Evolutionary conservation across 2,797 vertebrate species (phyloP).

Genomic region (Peromyscus eremicus): DNA sequence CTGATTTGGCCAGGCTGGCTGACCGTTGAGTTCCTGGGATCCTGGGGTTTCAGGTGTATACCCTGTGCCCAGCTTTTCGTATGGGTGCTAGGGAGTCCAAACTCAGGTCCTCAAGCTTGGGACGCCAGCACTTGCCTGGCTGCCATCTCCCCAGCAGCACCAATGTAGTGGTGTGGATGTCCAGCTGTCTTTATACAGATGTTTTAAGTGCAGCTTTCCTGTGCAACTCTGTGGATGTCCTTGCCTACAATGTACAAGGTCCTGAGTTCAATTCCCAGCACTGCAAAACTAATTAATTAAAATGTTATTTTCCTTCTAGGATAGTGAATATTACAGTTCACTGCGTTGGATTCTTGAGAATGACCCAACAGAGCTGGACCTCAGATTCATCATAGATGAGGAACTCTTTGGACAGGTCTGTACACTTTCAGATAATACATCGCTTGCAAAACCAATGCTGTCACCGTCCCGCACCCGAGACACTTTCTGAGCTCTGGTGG

Average conservation of each 20-base stretch:
- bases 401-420: constrained; percentile 98
- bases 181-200: background rate
- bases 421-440: constrained; percentile 52
- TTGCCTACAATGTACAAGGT: background rate
- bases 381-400: constrained; percentile 97
- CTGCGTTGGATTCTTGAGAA: constrained; percentile 98
- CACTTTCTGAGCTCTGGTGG: background rate
- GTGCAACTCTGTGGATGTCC: background rate
- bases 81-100: too few relatives aligned
- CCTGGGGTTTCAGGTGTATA: background rate
- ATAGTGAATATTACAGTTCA: constrained; percentile 98
- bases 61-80: too few relatives aligned
- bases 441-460: constrained; percentile 4
- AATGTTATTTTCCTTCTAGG: constrained; percentile 87
- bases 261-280: background rate
- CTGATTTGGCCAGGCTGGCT: background rate
- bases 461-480: background rate
- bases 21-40: background rate
- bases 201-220: background rate
- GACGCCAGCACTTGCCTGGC: background rate
- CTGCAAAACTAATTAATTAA: background rate
- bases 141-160: background rate
- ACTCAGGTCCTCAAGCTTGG: background rate
- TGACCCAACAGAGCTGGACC: constrained; percentile 96
- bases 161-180: background rate